Evolutionary conservation across 2,797 vertebrate genomes (phyloP), one percentile per base, ranked within the genome.

Genomic region (Macroramphosus scolopax): DNA sequence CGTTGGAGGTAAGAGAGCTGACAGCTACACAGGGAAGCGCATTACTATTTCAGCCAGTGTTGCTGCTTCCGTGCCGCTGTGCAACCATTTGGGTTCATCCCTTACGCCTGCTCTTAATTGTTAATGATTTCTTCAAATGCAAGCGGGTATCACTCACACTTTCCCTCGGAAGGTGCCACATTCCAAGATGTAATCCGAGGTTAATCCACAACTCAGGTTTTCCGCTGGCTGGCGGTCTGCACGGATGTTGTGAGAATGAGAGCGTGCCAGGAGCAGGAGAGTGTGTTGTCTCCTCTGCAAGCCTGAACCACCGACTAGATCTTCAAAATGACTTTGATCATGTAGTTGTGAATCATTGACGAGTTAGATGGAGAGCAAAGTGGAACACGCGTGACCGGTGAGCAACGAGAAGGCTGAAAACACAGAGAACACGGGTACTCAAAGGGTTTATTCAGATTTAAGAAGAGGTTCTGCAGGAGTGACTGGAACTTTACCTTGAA

Each of bases 121-220:
- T 86, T 86, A 81, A 88, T 85, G 84, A 72, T 82, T 85, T 84
- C 80, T 85, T 85, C 83, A 86, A 86, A 77, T 85, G 77, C 69
- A 8, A 81, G 64, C 63, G n/a, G 36, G 53, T 63, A 51, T 74
- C 47, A 16, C 26, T 63, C 64, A 30, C 45, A 35, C 49, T 44
- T 50, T 51, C 35, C 26, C 33, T 30, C 25, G 3, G 46, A 63
- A 71, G 47, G 74, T 24, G 54, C 50, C 61, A 78, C 74, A 66
- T 68, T 81, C 75, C 50, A 26, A 80, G 62, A 77, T 68, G 66
- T 56, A 78, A 76, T 79, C 57, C 30, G 26, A 60, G 66, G 67
- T 72, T 77, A 72, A 79, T 83, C 76, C 65, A 50, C 63, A 74
- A 63, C 71, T 74, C 56, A 41, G 65, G 46, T 74, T 75, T 82